phyloP scores from a whole-genome alignment of 1,140 invertebrate genomes.

The Cecropterus lyciades region DNA sequence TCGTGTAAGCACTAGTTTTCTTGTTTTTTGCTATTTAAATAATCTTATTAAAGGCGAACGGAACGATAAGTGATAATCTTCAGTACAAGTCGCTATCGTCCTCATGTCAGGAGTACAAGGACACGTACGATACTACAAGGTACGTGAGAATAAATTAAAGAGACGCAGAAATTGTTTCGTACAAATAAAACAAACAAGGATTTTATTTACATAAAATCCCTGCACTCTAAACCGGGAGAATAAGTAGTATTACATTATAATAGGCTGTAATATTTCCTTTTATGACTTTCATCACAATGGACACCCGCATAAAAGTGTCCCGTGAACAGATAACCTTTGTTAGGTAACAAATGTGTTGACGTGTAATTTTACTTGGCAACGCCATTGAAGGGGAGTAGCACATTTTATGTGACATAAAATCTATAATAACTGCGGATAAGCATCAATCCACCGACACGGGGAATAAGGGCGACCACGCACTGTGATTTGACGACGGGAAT shows the following conservation, averaged over 20 bases:
- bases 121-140: too few relatives aligned
- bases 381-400: conserved; percentile 34
- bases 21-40: too few relatives aligned
- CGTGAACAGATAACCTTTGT: conserved; percentile 11
- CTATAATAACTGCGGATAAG: conserved; percentile 45
- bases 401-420: conserved; percentile 49
- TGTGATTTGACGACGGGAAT: conserved; percentile 10
- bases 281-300: conserved; percentile 5
- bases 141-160: too few relatives aligned
- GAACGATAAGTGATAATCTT: too few relatives aligned
- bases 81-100: too few relatives aligned
- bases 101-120: too few relatives aligned
- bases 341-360: conserved; percentile 37
- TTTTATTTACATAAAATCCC: too few relatives aligned
- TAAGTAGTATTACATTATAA: conserved; percentile 16
- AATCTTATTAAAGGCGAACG: too few relatives aligned
- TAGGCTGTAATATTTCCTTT: conserved; percentile 9
- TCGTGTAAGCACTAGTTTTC: too few relatives aligned
- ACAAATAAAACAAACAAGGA: too few relatives aligned
- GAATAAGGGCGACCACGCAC: conserved; percentile 20
- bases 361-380: conserved; percentile 44
- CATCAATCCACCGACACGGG: conserved; percentile 37
- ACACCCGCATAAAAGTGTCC: not conserved
- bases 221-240: not conserved
- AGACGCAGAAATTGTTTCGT: too few relatives aligned